Conservation (phyloP, 92 coral and sea anemone species). For the Bergia puertoricense region DNA sequence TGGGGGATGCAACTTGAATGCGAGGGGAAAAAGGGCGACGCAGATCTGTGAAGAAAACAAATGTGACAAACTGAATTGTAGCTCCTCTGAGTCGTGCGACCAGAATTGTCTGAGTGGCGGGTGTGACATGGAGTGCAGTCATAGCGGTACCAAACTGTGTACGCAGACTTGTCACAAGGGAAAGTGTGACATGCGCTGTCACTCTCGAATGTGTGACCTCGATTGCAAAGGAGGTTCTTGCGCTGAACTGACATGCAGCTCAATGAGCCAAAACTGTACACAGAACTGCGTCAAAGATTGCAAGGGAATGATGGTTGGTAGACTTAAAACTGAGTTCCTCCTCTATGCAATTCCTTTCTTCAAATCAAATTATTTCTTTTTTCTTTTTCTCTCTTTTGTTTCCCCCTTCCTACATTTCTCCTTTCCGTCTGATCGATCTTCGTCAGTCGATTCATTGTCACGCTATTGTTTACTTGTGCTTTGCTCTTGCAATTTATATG, state of each 20-base stretch:
- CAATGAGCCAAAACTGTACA: slow-evolving; percentile 23
- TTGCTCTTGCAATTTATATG: no score
- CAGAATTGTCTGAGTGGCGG: slow-evolving; percentile 35
- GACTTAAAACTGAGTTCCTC: background rate
- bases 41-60: slow-evolving; percentile 38
- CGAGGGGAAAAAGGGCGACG: slow-evolving; percentile 16
- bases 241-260: background rate
- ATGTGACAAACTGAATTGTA: slow-evolving; percentile 18
- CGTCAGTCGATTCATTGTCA: no score
- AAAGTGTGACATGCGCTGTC: slow-evolving; percentile 19
- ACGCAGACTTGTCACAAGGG: slow-evolving; percentile 28
- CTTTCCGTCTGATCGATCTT: no score
- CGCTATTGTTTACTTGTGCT: no score
- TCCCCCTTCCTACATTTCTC: no score
- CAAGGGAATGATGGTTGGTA: slow-evolving; percentile 30
- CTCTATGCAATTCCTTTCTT: background rate
- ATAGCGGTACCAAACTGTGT: slow-evolving; percentile 10
- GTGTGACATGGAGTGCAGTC: slow-evolving; percentile 13
- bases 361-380: no score
- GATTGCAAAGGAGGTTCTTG: slow-evolving; percentile 28
- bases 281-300: slow-evolving; percentile 37
- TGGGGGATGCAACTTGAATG: slow-evolving; percentile 26
- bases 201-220: slow-evolving; percentile 20
- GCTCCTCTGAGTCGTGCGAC: slow-evolving; percentile 14
- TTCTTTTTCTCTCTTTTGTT: no score